Conservation (phyloP, 1,140 invertebrate genomes). For the Camponotus pennsylvanicus region DNA sequence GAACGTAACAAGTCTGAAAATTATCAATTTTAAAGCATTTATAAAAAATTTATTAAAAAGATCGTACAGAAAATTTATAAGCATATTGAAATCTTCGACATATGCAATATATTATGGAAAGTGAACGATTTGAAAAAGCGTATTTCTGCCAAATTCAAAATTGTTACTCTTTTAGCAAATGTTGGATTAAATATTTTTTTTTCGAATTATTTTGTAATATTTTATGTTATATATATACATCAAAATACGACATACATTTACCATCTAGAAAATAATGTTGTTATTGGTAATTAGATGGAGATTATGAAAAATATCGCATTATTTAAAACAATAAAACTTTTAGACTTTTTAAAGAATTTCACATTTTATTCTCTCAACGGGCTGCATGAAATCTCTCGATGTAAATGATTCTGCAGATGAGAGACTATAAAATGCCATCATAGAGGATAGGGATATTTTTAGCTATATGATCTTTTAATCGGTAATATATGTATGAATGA, state of each 20-base stretch:
- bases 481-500: background rate
- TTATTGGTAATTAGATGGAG: no score
- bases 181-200: no score
- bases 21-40: background rate
- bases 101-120: no score
- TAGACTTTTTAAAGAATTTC: background rate
- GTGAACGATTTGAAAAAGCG: no score
- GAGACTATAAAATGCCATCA: background rate
- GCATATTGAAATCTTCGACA: background rate
- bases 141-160: no score
- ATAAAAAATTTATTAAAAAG: background rate
- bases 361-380: background rate
- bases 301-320: no score
- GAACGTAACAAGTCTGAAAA: background rate
- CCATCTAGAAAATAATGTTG: no score
- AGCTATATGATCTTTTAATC: slow-evolving; percentile 34
- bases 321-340: no score
- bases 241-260: no score
- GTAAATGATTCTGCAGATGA: background rate
- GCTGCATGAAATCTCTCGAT: background rate
- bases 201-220: no score
- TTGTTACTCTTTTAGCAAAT: no score
- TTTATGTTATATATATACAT: no score
- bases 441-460: slow-evolving; percentile 1
- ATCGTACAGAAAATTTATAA: background rate